Conservation (phyloP, 2,888 invertebrate genomes). For the Eledona agricola region DNA sequence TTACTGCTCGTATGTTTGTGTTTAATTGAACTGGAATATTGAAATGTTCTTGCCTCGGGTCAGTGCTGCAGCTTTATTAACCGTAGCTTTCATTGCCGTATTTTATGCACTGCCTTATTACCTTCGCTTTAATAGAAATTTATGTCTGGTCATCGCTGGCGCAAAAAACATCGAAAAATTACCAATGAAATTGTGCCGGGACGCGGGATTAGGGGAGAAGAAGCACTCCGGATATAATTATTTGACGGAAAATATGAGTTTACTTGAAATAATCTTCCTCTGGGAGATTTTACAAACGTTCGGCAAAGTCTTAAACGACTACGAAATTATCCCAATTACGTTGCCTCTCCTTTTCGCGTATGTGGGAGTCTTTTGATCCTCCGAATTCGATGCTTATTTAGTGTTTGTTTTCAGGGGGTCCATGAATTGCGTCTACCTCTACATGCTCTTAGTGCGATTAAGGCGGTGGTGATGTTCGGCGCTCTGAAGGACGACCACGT, state of each 20-base stretch:
- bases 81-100: conserved; percentile 38
- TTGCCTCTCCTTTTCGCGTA: conserved; percentile 23
- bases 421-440: conserved; percentile 64
- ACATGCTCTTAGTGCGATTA: too few relatives aligned
- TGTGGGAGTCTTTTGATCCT: conserved; percentile 44
- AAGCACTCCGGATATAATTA: conserved; percentile 22
- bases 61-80: conserved; percentile 40
- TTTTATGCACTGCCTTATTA: conserved; percentile 40
- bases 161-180: conserved; percentile 4
- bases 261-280: conserved; percentile 21
- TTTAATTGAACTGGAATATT: conserved; percentile 43
- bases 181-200: too few relatives aligned
- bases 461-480: conserved; percentile 77
- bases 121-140: conserved; percentile 39
- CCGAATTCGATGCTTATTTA: too few relatives aligned
- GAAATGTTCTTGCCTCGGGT: conserved; percentile 43
- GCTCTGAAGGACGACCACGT: conserved; percentile 73
- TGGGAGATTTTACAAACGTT: conserved; percentile 20
- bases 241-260: conserved; percentile 28
- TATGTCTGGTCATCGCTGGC: conserved; percentile 22
- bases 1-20: conserved; percentile 41
- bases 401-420: conserved; percentile 57
- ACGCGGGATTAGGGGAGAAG: too few relatives aligned
- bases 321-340: conserved; percentile 33
- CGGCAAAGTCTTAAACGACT: conserved; percentile 24